phyloP scores from a whole-genome alignment of 2,113 vertebrate species.

The Rhombomys opimus region DNA sequence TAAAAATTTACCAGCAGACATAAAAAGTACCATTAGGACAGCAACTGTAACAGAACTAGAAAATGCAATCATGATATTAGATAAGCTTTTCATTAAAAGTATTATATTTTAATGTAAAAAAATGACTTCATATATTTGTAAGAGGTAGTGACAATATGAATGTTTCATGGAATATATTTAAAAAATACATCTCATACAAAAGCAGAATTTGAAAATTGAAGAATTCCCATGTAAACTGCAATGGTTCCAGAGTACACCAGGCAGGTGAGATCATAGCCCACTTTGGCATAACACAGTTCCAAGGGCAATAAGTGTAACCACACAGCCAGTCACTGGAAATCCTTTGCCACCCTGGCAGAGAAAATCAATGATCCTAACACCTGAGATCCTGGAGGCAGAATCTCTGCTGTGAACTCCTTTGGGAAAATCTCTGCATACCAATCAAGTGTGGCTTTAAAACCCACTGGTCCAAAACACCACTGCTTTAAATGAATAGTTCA shows the following conservation, averaged over 20 bases:
- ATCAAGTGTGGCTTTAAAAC: background rate
- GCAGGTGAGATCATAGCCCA: background rate
- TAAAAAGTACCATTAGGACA: background rate
- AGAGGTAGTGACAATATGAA: background rate
- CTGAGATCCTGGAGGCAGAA: background rate
- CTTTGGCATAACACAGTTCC: background rate
- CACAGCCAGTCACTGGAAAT: background rate
- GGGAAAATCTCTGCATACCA: conserved; percentile 12
- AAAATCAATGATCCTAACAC: background rate
- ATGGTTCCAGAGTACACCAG: background rate
- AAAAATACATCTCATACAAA: background rate
- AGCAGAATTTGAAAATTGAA: background rate
- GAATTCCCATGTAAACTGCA: background rate
- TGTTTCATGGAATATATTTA: background rate
- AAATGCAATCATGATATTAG: background rate
- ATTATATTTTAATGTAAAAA: background rate
- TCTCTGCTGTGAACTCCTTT: background rate
- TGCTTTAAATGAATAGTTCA: conserved; percentile 22
- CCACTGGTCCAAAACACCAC: conserved; percentile 5
- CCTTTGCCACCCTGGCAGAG: background rate
- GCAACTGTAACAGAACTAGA: background rate
- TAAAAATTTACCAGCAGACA: background rate
- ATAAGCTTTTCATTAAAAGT: background rate
- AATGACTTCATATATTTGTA: background rate
- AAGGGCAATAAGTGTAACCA: background rate